Conservation (phyloP, 53 echinoderm and acorn worm species). For the Zoroaster sp. region DNA sequence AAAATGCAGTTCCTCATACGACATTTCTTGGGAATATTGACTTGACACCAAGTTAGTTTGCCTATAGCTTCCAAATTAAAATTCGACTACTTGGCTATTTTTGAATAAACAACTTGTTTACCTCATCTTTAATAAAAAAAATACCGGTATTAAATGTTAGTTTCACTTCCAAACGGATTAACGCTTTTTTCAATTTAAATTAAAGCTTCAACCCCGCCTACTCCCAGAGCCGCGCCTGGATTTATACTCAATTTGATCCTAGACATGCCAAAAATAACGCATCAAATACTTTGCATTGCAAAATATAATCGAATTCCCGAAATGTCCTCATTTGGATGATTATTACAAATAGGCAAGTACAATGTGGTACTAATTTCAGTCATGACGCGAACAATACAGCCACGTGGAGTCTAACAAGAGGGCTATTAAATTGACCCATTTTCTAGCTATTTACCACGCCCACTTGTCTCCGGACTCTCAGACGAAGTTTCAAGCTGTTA, state of each 20-base stretch:
- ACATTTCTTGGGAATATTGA: no score
- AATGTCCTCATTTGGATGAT: not conserved
- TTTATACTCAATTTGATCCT: not conserved
- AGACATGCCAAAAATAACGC: not conserved
- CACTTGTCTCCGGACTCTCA: constrained; percentile 25
- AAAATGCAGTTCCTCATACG: no score
- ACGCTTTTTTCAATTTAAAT: not conserved
- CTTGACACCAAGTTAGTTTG: no score
- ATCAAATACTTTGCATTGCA: not conserved
- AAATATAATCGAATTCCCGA: not conserved
- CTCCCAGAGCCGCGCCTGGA: not conserved
- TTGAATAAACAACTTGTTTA: no score
- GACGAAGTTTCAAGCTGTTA: not conserved
- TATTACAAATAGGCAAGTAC: not conserved
- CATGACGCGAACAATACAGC: not conserved
- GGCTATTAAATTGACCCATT: constrained; percentile 25
- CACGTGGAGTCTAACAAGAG: not conserved
- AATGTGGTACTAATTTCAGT: constrained; percentile 21
- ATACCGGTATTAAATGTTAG: not conserved
- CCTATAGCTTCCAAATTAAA: no score
- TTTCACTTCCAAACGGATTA: not conserved
- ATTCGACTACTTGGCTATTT: no score
- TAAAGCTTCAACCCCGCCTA: not conserved
- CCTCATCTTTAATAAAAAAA: no score
- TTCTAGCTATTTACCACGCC: constrained; percentile 28